Evolutionary conservation across 2,797 vertebrate species (phyloP).

Genomic region (Pitangus sulphuratus): DNA sequence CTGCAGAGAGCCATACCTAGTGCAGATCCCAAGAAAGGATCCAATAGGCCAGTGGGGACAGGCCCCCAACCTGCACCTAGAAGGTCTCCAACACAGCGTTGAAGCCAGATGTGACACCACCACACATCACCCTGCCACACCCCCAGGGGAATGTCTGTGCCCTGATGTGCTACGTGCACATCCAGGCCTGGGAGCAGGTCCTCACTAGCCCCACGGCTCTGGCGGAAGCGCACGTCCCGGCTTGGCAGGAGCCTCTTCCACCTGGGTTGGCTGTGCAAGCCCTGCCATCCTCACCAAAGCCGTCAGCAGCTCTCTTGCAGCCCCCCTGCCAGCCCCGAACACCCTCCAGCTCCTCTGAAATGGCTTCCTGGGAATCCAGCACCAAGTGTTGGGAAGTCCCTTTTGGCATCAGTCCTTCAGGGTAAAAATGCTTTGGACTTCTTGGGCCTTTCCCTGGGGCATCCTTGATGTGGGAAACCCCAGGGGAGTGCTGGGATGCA

Average conservation of each 20-base stretch:
- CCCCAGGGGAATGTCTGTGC: neutral
- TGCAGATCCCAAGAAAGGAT: neutral
- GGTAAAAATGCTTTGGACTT: neutral
- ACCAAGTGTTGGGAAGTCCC: neutral
- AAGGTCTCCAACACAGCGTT: neutral
- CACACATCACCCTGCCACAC: accelerated
- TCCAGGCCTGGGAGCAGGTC: neutral
- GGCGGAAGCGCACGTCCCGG: accelerated
- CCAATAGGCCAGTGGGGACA: accelerated
- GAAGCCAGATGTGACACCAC: neutral
- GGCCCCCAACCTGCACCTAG: neutral
- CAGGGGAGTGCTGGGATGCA: neutral
- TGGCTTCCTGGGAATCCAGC: neutral
- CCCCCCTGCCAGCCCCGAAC: neutral
- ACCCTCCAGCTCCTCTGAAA: neutral
- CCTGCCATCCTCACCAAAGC: neutral
- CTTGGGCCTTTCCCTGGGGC: neutral
- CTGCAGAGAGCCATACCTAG: neutral
- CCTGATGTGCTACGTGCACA: neutral
- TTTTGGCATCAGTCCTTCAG: neutral
- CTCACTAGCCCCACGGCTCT: neutral
- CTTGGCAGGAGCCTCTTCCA: constrained; percentile 16
- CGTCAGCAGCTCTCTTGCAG: neutral
- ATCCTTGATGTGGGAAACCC: neutral
- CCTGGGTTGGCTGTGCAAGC: neutral